Evolutionary conservation across 2,797 vertebrate genomes (phyloP).

Genomic region (Ceyx erithaca): DNA sequence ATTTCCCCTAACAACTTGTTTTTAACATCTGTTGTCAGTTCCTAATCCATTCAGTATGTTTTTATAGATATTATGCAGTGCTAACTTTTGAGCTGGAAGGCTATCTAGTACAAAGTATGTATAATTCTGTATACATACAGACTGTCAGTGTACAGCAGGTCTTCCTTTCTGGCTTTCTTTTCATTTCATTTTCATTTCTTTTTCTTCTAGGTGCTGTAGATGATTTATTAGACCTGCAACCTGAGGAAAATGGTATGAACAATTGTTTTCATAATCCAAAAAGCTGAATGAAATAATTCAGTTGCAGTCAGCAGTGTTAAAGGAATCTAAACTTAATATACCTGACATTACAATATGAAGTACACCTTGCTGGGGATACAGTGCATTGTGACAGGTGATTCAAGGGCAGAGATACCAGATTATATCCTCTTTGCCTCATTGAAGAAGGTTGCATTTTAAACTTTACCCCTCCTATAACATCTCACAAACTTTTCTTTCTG

Average conservation of each 20-base stretch:
- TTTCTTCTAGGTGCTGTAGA: slow-evolving; percentile 66
- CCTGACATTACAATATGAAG: background rate
- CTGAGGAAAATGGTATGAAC: slow-evolving; percentile 79
- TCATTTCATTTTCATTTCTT: background rate
- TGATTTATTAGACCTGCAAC: slow-evolving; percentile 78
- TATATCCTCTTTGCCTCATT: background rate
- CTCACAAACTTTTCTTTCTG: background rate
- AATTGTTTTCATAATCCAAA: background rate
- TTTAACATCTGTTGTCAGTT: slow-evolving; percentile 51
- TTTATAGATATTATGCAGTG: background rate
- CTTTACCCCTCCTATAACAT: background rate
- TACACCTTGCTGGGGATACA: background rate
- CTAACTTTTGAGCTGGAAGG: slow-evolving; percentile 22
- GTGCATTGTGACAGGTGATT: background rate
- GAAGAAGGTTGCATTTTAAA: background rate
- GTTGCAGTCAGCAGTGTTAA: background rate
- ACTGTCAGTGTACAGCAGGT: background rate
- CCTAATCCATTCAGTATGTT: slow-evolving; percentile 58
- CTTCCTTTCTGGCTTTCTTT: background rate
- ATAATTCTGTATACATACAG: background rate
- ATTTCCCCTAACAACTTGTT: slow-evolving; percentile 16
- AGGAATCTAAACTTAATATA: background rate
- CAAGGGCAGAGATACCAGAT: background rate
- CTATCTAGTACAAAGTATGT: background rate
- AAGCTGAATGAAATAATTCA: background rate